Evolutionary conservation across 2,888 invertebrate genomes (phyloP).

Genomic region (Drosophila neotestacea): DNA sequence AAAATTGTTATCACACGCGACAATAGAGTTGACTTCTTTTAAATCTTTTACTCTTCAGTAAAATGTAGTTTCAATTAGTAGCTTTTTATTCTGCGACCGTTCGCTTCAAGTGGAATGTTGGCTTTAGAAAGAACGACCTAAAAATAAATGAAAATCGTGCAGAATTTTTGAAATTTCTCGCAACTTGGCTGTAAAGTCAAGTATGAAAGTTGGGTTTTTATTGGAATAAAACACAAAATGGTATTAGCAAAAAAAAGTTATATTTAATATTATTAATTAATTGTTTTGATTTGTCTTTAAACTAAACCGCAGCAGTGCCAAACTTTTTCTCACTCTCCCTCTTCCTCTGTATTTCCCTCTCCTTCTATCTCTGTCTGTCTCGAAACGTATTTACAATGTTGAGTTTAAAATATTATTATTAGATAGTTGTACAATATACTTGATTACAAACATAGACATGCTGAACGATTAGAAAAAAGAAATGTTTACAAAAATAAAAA

Average conservation of each 20-base stretch:
- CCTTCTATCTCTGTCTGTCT: slow-evolving; percentile 1
- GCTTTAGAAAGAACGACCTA: too few species aligned
- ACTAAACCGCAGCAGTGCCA: slow-evolving; percentile 44
- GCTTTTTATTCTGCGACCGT: too few species aligned
- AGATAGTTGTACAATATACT: slow-evolving; percentile 43
- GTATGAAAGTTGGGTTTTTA: neutral
- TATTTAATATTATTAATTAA: slow-evolving; percentile 51
- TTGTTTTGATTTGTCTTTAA: slow-evolving; percentile 60
- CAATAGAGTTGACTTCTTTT: too few species aligned
- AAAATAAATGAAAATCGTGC: too few species aligned
- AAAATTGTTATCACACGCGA: too few species aligned
- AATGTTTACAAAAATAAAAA: neutral
- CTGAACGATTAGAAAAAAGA: slow-evolving; percentile 1
- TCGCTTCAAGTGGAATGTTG: too few species aligned
- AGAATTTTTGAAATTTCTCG: too few species aligned
- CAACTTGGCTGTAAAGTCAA: neutral
- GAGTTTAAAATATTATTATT: slow-evolving; percentile 46
- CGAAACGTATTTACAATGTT: slow-evolving; percentile 62
- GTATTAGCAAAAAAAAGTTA: slow-evolving; percentile 56
- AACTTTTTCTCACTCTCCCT: neutral
- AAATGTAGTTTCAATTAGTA: too few species aligned
- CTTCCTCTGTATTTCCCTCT: neutral
- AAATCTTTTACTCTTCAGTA: too few species aligned
- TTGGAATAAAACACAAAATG: slow-evolving; percentile 14
- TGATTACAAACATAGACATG: slow-evolving; percentile 34